Evolutionary conservation across 2,797 vertebrate genomes (phyloP).

Genomic region (Pristis pectinata): DNA sequence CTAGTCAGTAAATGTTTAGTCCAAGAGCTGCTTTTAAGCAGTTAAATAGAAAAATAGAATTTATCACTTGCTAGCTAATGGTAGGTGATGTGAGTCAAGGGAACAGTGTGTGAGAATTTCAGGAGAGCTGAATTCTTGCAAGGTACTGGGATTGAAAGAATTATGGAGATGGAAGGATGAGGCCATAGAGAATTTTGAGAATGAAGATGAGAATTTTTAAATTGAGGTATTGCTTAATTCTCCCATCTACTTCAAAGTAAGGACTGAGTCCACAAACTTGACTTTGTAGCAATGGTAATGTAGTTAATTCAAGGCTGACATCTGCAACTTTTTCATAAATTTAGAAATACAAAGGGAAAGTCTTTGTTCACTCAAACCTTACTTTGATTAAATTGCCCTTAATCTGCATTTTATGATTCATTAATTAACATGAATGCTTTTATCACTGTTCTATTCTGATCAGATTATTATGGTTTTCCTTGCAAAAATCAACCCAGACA

Average conservation of each 20-base stretch:
- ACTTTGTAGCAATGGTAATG: background rate
- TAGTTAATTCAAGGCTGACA: background rate
- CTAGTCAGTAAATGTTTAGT: background rate
- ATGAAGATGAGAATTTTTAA: background rate
- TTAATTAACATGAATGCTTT: background rate
- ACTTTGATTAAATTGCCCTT: background rate
- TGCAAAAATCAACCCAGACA: background rate
- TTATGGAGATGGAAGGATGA: background rate
- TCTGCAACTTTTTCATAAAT: background rate
- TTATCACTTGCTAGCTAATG: background rate
- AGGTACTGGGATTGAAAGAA: background rate
- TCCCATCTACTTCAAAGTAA: background rate
- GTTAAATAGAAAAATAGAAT: background rate
- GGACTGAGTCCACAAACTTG: background rate
- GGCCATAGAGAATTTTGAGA: background rate
- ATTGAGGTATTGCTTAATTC: background rate
- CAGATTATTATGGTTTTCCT: slow-evolving; percentile 6
- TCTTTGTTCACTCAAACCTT: too few relatives aligned
- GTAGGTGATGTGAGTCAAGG: background rate
- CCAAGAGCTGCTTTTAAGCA: background rate
- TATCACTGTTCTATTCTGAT: background rate
- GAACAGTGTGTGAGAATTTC: too few relatives aligned
- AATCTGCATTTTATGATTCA: background rate
- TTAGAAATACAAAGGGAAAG: background rate
- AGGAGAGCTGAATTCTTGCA: background rate